Evolutionary conservation across 2,888 invertebrate genomes (phyloP).

Genomic region (Dicranocentrus wangi): DNA sequence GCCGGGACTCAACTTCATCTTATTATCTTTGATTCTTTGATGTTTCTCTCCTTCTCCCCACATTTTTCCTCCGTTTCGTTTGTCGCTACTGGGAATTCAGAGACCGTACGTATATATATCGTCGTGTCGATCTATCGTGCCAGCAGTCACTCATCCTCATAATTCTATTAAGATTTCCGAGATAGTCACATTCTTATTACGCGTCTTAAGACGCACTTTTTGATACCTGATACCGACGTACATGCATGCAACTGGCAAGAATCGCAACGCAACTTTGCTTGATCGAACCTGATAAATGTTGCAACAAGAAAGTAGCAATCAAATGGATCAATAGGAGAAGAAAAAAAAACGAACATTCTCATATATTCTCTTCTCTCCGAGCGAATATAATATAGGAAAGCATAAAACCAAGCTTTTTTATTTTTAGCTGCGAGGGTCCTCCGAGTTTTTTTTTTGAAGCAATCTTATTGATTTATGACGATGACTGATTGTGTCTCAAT

Average conservation of each 20-base stretch:
- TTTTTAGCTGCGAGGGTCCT: too few species aligned
- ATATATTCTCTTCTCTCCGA: slow-evolving; percentile 7
- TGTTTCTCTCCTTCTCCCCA: background rate
- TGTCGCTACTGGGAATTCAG: too few species aligned
- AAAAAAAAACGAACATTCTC: slow-evolving; percentile 23
- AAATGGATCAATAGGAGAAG: slow-evolving; percentile 22
- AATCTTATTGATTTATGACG: slow-evolving; percentile 59
- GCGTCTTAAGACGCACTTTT: slow-evolving; percentile 48
- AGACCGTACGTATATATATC: too few species aligned
- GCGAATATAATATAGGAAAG: background rate
- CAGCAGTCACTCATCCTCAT: slow-evolving; percentile 45
- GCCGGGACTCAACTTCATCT: too few species aligned
- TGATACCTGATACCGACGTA: too few species aligned
- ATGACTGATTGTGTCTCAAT: slow-evolving; percentile 62
- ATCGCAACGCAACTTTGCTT: too few species aligned
- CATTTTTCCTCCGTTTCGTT: too few species aligned
- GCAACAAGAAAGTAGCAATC: slow-evolving; percentile 8
- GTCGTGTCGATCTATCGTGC: too few species aligned
- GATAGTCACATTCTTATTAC: slow-evolving; percentile 8
- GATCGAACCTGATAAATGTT: too few species aligned
- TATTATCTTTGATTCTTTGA: background rate
- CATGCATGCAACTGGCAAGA: too few species aligned
- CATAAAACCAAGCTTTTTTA: too few species aligned
- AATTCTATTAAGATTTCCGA: slow-evolving; percentile 53
- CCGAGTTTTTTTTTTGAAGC: slow-evolving; percentile 30